A percentile compares a stretch with the other conserved stretches of the same genome.
phyloP scores from a whole-genome alignment of 1,140 invertebrate species.

The Harpegnathos saltator region DNA sequence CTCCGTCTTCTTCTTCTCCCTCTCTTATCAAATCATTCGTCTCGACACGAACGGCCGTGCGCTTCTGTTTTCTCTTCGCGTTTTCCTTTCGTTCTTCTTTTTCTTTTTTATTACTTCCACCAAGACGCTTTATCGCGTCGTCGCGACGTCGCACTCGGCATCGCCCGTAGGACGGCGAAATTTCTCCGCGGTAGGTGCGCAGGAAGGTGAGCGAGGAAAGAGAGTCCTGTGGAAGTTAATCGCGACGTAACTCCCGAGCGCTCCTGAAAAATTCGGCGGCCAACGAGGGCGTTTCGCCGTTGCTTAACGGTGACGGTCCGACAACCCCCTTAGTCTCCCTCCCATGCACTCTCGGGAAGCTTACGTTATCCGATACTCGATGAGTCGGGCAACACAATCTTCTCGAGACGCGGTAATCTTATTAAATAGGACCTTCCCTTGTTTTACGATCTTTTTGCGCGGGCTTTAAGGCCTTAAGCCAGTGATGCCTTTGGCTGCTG shows the following conservation, averaged over 20 bases:
- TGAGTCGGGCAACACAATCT: conserved; percentile 77
- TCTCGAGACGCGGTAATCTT: conserved; percentile 79
- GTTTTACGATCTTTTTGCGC: conserved; percentile 80
- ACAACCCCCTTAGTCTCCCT: conserved; percentile 36
- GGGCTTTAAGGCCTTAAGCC: conserved; percentile 78
- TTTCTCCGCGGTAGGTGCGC: conserved; percentile 1
- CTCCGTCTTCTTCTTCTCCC: no score
- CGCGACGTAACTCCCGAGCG: conserved; percentile 34
- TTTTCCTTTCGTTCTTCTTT: conserved; percentile 33
- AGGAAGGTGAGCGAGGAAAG: background rate
- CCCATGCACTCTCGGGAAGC: conserved; percentile 68
- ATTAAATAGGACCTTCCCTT: conserved; percentile 81
- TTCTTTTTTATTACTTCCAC: conserved; percentile 29
- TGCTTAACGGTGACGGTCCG: conserved; percentile 15
- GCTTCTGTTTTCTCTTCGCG: conserved; percentile 10
- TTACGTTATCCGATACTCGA: conserved; percentile 77
- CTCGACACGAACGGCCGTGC: background rate
- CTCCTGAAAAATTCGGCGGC: conserved; percentile 52
- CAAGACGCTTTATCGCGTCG: conserved; percentile 14
- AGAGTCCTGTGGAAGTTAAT: conserved; percentile 38
- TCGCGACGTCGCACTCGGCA: background rate
- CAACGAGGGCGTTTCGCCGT: conserved; percentile 36
- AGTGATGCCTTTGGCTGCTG: conserved; percentile 62
- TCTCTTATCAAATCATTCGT: conserved; percentile 31
- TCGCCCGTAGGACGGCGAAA: conserved; percentile 1